Conservation (phyloP, 2,797 vertebrate genomes). For the Clarias laeviceps region DNA sequence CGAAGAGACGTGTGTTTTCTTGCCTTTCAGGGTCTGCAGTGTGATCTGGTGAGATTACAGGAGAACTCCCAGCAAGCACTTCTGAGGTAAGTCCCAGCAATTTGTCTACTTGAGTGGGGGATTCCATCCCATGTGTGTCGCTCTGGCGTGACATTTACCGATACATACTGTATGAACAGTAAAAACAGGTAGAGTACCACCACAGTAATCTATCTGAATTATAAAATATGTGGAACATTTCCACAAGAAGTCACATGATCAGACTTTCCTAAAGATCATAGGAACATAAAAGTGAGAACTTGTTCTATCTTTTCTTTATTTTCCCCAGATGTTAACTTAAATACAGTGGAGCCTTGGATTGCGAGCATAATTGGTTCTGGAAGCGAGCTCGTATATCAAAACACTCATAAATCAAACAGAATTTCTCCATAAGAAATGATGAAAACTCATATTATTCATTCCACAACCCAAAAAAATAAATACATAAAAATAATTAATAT, state of each 20-base stretch:
- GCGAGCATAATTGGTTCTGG: too few relatives aligned
- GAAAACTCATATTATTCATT: too few relatives aligned
- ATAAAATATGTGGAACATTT: not conserved
- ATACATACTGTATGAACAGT: not conserved
- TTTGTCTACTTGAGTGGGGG: too few relatives aligned
- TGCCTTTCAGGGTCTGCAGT: constrained; percentile 16
- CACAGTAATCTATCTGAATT: not conserved
- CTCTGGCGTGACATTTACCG: not conserved
- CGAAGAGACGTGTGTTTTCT: not conserved
- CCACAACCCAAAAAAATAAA: too few relatives aligned
- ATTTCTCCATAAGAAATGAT: too few relatives aligned
- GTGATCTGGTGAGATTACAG: constrained; percentile 25
- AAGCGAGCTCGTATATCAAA: too few relatives aligned
- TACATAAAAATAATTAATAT: too few relatives aligned
- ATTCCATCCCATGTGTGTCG: not conserved
- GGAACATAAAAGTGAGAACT: not conserved
- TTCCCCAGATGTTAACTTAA: too few relatives aligned
- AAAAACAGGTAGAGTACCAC: not conserved
- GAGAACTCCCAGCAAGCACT: constrained; percentile 15
- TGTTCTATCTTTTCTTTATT: not conserved
- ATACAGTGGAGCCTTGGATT: too few relatives aligned
- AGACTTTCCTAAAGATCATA: not conserved
- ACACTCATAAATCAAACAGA: too few relatives aligned
- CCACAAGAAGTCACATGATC: not conserved
- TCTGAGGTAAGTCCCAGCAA: constrained; percentile 21